phyloP scores from a whole-genome alignment of 1,140 invertebrate genomes.

The Atta colombica region DNA sequence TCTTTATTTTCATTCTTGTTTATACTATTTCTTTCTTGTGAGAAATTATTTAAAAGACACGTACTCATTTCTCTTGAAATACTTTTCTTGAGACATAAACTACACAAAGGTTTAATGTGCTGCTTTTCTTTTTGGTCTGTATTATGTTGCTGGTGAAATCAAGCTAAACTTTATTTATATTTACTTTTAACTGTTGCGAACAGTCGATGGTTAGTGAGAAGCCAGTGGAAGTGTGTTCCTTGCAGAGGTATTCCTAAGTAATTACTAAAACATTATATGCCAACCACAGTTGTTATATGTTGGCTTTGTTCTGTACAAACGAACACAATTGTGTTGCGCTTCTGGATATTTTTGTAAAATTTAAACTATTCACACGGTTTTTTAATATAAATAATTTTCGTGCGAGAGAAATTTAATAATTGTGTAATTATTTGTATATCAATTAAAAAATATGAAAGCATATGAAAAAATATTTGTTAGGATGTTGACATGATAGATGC shows the following conservation, averaged over 20 bases:
- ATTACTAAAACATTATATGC: conserved; percentile 43
- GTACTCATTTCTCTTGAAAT: neutral
- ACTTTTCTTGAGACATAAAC: neutral
- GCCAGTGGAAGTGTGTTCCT: conserved; percentile 6
- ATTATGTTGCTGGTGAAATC: conserved; percentile 37
- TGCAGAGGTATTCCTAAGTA: conserved; percentile 2
- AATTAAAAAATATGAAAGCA: neutral
- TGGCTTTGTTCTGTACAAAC: conserved; percentile 13
- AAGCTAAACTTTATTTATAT: conserved; percentile 22
- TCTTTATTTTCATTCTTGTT: neutral
- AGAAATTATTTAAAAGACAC: neutral
- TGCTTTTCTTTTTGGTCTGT: neutral
- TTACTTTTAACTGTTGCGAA: conserved; percentile 13
- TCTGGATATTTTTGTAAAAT: neutral
- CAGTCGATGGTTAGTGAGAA: conserved; percentile 2
- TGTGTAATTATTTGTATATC: neutral
- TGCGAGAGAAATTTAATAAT: too few relatives aligned
- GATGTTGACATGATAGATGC: neutral
- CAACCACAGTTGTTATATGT: conserved; percentile 8
- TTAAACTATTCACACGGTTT: neutral
- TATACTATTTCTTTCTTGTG: neutral
- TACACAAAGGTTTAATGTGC: neutral
- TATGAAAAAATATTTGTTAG: neutral
- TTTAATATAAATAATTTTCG: neutral
- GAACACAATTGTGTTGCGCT: neutral